Conservation (phyloP, 1,140 invertebrate genomes). For the Pinna nobilis region DNA sequence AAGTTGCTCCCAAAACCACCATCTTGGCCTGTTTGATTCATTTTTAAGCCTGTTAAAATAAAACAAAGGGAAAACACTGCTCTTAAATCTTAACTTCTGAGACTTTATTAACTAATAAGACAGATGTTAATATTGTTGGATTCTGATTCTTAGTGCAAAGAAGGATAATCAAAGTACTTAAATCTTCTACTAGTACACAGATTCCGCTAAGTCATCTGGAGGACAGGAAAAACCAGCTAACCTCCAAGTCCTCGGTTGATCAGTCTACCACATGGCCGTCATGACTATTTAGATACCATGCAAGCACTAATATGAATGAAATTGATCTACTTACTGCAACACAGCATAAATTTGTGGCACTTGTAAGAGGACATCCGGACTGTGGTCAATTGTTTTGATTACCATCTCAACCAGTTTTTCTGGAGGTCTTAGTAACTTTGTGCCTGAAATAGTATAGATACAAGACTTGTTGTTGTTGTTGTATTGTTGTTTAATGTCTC, state of each 20-base stretch:
- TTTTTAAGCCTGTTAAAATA: too few species aligned
- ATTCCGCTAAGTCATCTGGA: too few species aligned
- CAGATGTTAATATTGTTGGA: background rate
- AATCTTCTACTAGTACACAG: too few species aligned
- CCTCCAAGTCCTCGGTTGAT: too few species aligned
- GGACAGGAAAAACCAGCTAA: too few species aligned
- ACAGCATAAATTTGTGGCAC: slow-evolving; percentile 67
- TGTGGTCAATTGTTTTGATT: slow-evolving; percentile 56
- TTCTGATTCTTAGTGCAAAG: background rate
- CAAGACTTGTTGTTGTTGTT: slow-evolving; percentile 56
- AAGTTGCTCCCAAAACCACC: too few species aligned
- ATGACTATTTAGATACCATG: too few species aligned
- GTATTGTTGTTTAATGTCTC: slow-evolving; percentile 37
- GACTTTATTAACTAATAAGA: too few species aligned
- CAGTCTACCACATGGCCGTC: too few species aligned
- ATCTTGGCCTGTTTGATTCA: too few species aligned
- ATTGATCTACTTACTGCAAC: slow-evolving; percentile 54
- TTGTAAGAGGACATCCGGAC: slow-evolving; percentile 67
- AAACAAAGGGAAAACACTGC: too few species aligned
- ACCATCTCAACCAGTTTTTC: slow-evolving; percentile 67
- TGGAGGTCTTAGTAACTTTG: slow-evolving; percentile 58
- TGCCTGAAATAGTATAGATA: slow-evolving; percentile 58
- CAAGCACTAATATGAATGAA: background rate
- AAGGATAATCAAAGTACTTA: background rate
- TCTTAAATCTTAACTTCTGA: too few species aligned